Conservation (phyloP, 2,888 invertebrate genomes). For the Coenonympha glycerion region DNA sequence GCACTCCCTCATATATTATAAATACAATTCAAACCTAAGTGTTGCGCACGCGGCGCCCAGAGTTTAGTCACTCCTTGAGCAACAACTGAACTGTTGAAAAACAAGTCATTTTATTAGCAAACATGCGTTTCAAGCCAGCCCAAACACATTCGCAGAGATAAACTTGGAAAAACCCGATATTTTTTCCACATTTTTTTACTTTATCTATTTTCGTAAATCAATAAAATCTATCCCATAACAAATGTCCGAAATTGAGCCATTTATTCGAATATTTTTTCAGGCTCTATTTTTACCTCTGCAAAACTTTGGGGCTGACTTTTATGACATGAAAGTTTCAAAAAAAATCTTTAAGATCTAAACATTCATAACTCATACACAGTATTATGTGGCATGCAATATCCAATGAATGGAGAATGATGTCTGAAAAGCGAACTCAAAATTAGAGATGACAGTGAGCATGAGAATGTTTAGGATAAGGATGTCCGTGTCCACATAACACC, state of each 20-base stretch:
- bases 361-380: conserved; percentile 56
- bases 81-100: conserved; percentile 76
- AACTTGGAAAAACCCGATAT: neutral
- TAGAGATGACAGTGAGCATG: conserved; percentile 20
- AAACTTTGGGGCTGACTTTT: conserved; percentile 63
- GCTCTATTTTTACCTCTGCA: conserved; percentile 46
- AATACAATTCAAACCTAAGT: conserved; percentile 75
- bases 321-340: conserved; percentile 61
- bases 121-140: conserved; percentile 71
- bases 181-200: neutral
- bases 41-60: conserved; percentile 74
- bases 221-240: too few species aligned
- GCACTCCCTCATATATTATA: conserved; percentile 72
- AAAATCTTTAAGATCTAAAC: conserved; percentile 41
- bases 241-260: too few species aligned
- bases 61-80: conserved; percentile 74
- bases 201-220: too few species aligned
- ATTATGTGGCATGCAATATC: conserved; percentile 69
- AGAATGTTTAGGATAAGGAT: conserved; percentile 8
- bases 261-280: too few species aligned
- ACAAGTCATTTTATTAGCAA: conserved; percentile 74
- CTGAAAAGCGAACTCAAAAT: conserved; percentile 27
- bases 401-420: conserved; percentile 27
- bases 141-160: conserved; percentile 60
- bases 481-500: conserved; percentile 68